These are phyloP conservation scores for Microvelia longipes DNA, from an alignment of 1,140 invertebrate species.

Conservation along the genomic window DNA sequence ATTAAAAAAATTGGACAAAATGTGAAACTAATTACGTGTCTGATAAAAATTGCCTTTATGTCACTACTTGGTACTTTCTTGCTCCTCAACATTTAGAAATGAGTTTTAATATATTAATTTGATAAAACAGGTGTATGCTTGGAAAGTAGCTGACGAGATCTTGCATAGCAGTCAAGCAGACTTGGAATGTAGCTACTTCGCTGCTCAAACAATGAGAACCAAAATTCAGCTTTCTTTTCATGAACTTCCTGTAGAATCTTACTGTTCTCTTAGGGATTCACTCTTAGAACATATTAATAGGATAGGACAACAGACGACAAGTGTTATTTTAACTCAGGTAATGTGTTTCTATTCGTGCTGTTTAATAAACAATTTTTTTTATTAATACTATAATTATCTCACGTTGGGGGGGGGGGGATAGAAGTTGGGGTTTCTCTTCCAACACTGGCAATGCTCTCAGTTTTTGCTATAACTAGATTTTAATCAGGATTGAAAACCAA, in stretches of 20 bases:
- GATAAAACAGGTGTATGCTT: conserved; percentile 61
- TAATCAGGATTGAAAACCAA: too few relatives aligned
- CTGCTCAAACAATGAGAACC: conserved; percentile 90
- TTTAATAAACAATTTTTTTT: not conserved
- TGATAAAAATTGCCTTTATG: too few relatives aligned
- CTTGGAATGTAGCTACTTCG: conserved; percentile 88
- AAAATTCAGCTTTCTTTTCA: conserved; percentile 88
- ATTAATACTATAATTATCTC: not conserved
- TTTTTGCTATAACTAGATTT: not conserved
- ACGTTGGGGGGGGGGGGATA: not conserved
- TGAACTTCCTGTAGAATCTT: conserved; percentile 74
- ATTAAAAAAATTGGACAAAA: too few relatives aligned
- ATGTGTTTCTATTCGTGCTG: not conserved
- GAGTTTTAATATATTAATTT: too few relatives aligned
- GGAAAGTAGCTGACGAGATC: conserved; percentile 89
- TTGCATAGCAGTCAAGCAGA: conserved; percentile 62
- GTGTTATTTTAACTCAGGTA: conserved; percentile 75
- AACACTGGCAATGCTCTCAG: too few relatives aligned
- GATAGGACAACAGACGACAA: conserved; percentile 64
- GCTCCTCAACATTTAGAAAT: too few relatives aligned
- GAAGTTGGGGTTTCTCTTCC: too few relatives aligned
- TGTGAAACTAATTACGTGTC: too few relatives aligned
- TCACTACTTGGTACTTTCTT: too few relatives aligned
- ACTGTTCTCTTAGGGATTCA: conserved; percentile 76
- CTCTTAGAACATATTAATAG: conserved; percentile 75